Conservation (phyloP, 2,113 vertebrate genomes). For the Zosterops borbonicus region DNA sequence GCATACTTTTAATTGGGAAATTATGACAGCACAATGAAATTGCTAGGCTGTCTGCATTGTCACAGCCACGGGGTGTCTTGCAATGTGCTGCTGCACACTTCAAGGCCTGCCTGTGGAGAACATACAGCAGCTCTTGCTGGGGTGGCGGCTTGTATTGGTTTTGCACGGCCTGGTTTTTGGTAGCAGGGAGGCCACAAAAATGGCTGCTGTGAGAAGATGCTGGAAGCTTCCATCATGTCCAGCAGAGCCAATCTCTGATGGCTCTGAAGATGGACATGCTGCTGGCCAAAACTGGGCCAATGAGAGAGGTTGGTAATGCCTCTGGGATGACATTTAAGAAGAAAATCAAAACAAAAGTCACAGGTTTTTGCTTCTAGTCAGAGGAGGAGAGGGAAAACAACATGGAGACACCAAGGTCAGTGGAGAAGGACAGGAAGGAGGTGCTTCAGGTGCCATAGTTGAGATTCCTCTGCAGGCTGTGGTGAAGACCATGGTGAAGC, state of each 20-base stretch:
- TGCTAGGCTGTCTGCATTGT: background rate
- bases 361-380: too few species aligned
- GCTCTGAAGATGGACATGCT: background rate
- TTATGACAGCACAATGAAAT: background rate
- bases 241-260: background rate
- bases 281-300: background rate
- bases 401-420: too few species aligned
- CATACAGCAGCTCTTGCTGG: background rate
- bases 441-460: too few species aligned
- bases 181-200: background rate
- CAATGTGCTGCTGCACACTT: background rate
- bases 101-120: background rate
- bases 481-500: too few species aligned
- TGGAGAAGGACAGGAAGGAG: too few species aligned
- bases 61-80: background rate
- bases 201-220: background rate
- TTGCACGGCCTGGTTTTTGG: background rate
- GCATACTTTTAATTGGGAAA: background rate
- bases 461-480: too few species aligned
- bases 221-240: background rate
- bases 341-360: too few species aligned
- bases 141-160: background rate
- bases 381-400: too few species aligned
- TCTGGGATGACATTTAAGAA: too few species aligned
- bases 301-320: too few species aligned